A percentile compares a stretch with the other conserved stretches of the same genome.
phyloP scores from a whole-genome alignment of 2,797 vertebrate genomes.

The Sebastes taczanowskii region DNA sequence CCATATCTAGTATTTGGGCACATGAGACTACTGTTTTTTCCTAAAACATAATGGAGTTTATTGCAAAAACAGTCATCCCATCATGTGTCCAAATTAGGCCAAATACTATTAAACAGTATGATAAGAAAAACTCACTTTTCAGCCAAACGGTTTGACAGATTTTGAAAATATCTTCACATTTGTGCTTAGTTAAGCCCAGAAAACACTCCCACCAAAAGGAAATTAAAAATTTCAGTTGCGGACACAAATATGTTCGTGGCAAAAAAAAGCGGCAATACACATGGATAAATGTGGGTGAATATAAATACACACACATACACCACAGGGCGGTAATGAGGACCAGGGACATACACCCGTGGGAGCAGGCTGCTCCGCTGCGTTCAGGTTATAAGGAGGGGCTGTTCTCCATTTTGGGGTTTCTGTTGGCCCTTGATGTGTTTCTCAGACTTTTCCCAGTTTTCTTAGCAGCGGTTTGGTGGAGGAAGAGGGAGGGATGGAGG shows the following conservation, averaged over 20 bases:
- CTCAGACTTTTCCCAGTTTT: conserved; percentile 74
- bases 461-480: conserved; percentile 52
- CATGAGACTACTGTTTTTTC: too few species aligned
- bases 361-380: conserved; percentile 35
- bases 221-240: too few species aligned
- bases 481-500: conserved; percentile 43
- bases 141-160: too few species aligned
- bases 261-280: neutral
- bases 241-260: neutral
- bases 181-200: too few species aligned
- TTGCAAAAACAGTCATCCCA: too few species aligned
- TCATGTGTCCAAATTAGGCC: too few species aligned
- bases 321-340: conserved; percentile 53
- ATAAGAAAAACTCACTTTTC: too few species aligned
- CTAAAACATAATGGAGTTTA: too few species aligned
- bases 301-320: conserved; percentile 33
- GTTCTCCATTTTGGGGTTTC: conserved; percentile 62
- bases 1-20: too few species aligned
- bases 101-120: too few species aligned
- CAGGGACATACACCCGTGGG: conserved; percentile 48
- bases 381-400: conserved; percentile 45
- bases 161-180: too few species aligned
- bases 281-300: neutral
- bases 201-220: too few species aligned
- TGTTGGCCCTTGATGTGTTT: conserved; percentile 70